A percentile compares a stretch with the other conserved stretches of the same genome.
These are phyloP conservation scores for Tolypeutes matacus DNA, from an alignment of 2,797 vertebrate species.

Conservation along the genomic window DNA sequence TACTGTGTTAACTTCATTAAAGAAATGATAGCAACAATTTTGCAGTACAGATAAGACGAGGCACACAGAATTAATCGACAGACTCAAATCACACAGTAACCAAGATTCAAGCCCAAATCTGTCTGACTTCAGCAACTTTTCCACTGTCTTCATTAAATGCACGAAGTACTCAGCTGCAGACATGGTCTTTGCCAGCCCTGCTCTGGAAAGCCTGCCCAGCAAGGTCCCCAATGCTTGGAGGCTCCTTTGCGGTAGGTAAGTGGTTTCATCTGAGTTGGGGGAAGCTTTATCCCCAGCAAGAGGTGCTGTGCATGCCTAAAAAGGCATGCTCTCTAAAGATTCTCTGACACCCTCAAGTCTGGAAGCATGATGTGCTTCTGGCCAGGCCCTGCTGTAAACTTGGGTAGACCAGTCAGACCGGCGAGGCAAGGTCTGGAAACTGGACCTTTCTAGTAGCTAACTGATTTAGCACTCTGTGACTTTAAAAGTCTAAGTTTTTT, in stretches of 20 bases:
- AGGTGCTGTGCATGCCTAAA: too few relatives aligned
- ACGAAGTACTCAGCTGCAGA: background rate
- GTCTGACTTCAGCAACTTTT: background rate
- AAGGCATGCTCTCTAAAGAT: background rate
- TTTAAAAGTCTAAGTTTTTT: background rate
- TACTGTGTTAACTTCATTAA: background rate
- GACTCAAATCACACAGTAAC: background rate
- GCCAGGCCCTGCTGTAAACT: background rate
- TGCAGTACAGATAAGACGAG: background rate
- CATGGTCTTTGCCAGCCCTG: background rate
- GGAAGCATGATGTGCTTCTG: background rate
- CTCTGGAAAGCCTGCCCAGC: background rate
- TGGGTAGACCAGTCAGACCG: background rate
- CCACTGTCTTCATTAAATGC: background rate
- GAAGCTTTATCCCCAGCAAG: background rate
- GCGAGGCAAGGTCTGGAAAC: background rate
- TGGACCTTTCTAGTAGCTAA: rapidly evolving
- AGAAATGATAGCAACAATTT: background rate
- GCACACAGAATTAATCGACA: background rate
- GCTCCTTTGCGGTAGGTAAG: too few relatives aligned
- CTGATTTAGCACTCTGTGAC: background rate
- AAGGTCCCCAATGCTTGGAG: background rate
- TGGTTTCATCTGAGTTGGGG: background rate
- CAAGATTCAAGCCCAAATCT: background rate
- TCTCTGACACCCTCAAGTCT: background rate